Conservation (phyloP, 2,797 vertebrate species). For the Cossypha dichroa region DNA sequence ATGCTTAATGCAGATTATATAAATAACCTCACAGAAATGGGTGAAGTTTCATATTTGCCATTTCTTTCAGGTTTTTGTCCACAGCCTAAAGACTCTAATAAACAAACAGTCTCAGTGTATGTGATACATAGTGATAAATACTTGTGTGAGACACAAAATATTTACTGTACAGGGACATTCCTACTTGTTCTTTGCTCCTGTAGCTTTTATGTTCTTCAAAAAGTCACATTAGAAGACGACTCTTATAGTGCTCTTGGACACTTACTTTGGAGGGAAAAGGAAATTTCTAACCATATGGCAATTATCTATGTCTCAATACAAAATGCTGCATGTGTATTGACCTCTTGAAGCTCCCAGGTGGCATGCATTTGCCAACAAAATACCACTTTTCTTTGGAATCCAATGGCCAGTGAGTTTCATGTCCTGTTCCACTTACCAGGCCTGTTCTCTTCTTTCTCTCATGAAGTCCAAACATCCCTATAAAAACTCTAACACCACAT, state of each 20-base stretch:
- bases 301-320: background rate
- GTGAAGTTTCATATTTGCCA: background rate
- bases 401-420: background rate
- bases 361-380: background rate
- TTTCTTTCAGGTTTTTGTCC: background rate
- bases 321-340: background rate
- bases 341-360: background rate
- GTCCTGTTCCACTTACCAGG: background rate
- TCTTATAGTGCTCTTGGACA: background rate
- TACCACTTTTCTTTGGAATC: background rate
- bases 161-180: background rate
- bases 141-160: background rate
- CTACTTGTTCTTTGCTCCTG: background rate
- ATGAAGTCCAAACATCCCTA: background rate
- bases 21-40: accelerated
- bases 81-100: background rate
- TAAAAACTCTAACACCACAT: background rate
- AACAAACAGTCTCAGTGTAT: background rate
- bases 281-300: background rate
- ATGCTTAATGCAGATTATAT: accelerated
- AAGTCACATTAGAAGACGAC: background rate
- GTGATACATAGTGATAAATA: background rate
- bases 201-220: background rate
- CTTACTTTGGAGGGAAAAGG: background rate
- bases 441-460: background rate